Evolutionary conservation across 1,140 invertebrate species (phyloP).

Genomic region (Epicauta chinensis): DNA sequence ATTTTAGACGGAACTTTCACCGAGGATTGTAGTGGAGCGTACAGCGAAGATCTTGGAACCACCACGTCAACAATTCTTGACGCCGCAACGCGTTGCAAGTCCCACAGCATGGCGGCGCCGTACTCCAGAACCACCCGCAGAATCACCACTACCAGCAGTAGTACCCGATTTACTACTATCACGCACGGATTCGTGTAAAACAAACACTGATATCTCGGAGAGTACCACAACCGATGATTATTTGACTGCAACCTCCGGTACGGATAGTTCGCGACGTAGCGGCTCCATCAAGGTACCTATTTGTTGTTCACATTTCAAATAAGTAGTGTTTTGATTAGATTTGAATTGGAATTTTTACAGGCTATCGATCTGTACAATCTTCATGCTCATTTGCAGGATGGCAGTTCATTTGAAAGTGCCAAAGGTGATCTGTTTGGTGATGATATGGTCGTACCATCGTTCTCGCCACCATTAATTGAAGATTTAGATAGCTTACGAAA

Average conservation of each 20-base stretch:
- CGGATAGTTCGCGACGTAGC: constrained; percentile 49
- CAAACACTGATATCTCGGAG: constrained; percentile 73
- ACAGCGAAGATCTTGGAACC: constrained; percentile 12
- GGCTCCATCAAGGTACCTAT: constrained; percentile 38
- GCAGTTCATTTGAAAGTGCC: constrained; percentile 23
- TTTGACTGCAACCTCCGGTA: constrained; percentile 74
- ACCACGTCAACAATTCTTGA: constrained; percentile 19
- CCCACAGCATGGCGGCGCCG: constrained; percentile 28
- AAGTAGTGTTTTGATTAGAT: neutral
- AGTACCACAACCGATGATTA: constrained; percentile 83
- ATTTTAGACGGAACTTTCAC: constrained; percentile 9
- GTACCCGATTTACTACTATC: constrained; percentile 45
- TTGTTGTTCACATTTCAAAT: neutral
- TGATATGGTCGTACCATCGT: constrained; percentile 46
- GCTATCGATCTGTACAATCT: constrained; percentile 20
- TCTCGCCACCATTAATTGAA: constrained; percentile 41
- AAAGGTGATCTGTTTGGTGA: constrained; percentile 21
- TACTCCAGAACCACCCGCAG: constrained; percentile 26
- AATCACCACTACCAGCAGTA: constrained; percentile 31
- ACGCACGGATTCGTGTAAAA: constrained; percentile 64
- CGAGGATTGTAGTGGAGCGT: constrained; percentile 24
- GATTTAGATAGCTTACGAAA: constrained; percentile 30
- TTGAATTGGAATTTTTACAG: neutral
- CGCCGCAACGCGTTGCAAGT: constrained; percentile 23
- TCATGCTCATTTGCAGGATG: constrained; percentile 15